These are phyloP conservation scores for Clarias fuscus DNA, from an alignment of 2,797 vertebrate genomes.

Conservation along the genomic window DNA sequence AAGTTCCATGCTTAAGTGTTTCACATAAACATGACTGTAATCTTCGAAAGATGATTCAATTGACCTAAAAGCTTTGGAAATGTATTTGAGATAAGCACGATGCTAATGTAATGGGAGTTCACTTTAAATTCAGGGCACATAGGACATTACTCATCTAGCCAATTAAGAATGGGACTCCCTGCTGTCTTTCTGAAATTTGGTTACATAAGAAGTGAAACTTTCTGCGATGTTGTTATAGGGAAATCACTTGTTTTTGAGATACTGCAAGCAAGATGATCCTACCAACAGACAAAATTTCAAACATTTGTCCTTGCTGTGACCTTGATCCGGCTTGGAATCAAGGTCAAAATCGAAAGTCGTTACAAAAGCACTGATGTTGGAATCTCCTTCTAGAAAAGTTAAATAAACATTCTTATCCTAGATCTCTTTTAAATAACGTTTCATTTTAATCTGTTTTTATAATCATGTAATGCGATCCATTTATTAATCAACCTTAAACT, in stretches of 20 bases:
- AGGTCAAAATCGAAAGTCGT: not conserved
- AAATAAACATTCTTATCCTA: not conserved
- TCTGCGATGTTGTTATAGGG: not conserved
- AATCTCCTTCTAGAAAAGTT: not conserved
- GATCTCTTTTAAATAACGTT: not conserved
- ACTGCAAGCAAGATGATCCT: not conserved
- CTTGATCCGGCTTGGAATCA: not conserved
- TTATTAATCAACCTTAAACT: not conserved
- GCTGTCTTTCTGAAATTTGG: not conserved
- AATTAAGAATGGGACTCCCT: not conserved
- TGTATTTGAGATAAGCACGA: not conserved
- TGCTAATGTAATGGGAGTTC: too few species aligned
- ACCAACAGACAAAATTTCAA: not conserved
- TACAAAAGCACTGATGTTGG: not conserved
- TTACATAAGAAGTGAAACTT: not conserved
- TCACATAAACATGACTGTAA: not conserved
- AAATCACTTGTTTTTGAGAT: not conserved
- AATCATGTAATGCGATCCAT: not conserved
- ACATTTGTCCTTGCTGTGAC: not conserved
- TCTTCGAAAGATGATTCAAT: not conserved
- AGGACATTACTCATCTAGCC: not conserved
- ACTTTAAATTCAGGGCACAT: not conserved
- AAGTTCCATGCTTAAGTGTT: not conserved
- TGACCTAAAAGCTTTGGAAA: not conserved
- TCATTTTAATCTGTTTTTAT: not conserved